A percentile compares a stretch with the other conserved stretches of the same genome.
Conservation (phyloP, 2,113 vertebrate genomes). For the Callospermophilus lateralis region DNA sequence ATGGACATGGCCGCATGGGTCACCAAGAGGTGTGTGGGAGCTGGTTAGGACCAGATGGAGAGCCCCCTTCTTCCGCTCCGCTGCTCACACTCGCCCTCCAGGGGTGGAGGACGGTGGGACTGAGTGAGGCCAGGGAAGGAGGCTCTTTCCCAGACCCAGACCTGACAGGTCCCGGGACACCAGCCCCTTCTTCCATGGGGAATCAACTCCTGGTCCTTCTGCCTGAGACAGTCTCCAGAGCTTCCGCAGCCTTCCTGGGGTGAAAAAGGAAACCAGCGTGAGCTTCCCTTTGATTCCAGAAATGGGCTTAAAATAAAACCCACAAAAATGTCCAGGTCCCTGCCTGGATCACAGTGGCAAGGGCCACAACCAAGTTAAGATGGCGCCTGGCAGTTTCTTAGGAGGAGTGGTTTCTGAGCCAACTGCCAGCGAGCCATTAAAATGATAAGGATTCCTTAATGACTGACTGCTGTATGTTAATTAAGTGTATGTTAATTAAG, state of each 20-base stretch:
- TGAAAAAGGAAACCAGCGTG: not conserved
- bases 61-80: too few relatives aligned
- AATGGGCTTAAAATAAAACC: not conserved
- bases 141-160: not conserved
- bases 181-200: not conserved
- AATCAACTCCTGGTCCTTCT: not conserved
- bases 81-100: not conserved
- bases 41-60: not conserved
- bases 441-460: too few relatives aligned
- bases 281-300: not conserved
- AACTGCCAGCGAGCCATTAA: too few relatives aligned
- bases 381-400: too few relatives aligned
- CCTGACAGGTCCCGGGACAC: not conserved
- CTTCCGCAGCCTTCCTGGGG: not conserved
- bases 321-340: not conserved
- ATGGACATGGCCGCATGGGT: not conserved
- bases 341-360: not conserved
- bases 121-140: too few relatives aligned
- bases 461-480: too few relatives aligned
- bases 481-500: too few relatives aligned
- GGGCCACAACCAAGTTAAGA: too few relatives aligned
- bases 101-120: too few relatives aligned
- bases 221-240: not conserved
- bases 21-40: not conserved
- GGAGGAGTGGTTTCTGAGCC: too few relatives aligned